phyloP scores from a whole-genome alignment of 2,888 invertebrate species.

The Eilema caniola region DNA sequence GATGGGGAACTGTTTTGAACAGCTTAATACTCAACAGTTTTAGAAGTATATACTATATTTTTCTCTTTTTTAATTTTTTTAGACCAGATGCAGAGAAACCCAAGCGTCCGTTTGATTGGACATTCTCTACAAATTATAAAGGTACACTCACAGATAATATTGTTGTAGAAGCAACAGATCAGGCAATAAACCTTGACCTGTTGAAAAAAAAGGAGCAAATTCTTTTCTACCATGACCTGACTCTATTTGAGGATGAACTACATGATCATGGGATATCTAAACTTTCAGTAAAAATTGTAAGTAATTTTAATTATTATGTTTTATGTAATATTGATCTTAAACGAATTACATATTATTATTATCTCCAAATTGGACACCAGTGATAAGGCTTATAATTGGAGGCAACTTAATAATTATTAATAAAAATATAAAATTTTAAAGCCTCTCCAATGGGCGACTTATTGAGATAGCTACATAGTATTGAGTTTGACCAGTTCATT shows the following conservation, averaged over 20 bases:
- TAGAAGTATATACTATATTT: not conserved
- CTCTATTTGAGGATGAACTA: slow-evolving; percentile 98
- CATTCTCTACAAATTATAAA: slow-evolving; percentile 96
- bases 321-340: no score
- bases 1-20: not conserved
- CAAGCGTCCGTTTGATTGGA: slow-evolving; percentile 98
- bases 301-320: slow-evolving; percentile 52
- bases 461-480: no score
- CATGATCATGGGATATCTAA: slow-evolving; percentile 99
- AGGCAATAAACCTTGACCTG: slow-evolving; percentile 94
- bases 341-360: no score
- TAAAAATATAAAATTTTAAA: no score
- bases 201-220: slow-evolving; percentile 96
- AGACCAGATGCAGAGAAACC: slow-evolving; percentile 93
- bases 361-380: no score
- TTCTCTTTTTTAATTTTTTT: slow-evolving; percentile 42
- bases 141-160: slow-evolving; percentile 91
- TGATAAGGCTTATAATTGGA: no score
- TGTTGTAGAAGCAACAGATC: slow-evolving; percentile 88
- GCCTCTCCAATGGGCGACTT: no score
- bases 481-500: no score
- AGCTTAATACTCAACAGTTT: not conserved
- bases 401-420: no score
- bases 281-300: slow-evolving; percentile 97
- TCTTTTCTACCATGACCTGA: slow-evolving; percentile 96